Evolutionary conservation across 2,888 invertebrate genomes (phyloP).

Genomic region (Torymus tubicola): DNA sequence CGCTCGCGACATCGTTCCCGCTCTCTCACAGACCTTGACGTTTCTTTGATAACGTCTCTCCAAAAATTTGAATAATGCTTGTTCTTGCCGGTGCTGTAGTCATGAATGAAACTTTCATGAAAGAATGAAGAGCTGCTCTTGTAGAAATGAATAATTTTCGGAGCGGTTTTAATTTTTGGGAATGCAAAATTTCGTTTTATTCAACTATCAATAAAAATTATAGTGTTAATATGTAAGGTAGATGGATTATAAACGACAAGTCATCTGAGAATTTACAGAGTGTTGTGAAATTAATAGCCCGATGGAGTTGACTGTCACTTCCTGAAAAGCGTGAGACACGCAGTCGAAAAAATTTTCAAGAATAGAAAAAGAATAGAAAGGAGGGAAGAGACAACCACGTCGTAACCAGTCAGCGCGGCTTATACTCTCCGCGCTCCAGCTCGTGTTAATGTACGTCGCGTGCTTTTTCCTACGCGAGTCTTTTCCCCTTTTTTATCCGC

Average conservation of each 20-base stretch:
- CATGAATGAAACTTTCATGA: background rate
- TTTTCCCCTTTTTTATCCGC: constrained; percentile 17
- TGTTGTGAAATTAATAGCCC: too few species aligned
- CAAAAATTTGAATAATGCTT: constrained; percentile 18
- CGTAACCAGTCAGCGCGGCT: background rate
- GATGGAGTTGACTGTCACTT: too few species aligned
- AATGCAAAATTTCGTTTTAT: too few species aligned
- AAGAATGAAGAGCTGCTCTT: background rate
- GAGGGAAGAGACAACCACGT: background rate
- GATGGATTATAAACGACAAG: too few species aligned
- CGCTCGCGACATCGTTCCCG: background rate
- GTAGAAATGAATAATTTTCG: too few species aligned
- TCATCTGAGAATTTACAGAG: too few species aligned
- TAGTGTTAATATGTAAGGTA: too few species aligned
- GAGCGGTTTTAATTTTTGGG: too few species aligned
- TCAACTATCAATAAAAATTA: too few species aligned
- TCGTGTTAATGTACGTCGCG: constrained; percentile 18
- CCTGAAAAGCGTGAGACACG: too few species aligned
- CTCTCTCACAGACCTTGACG: background rate
- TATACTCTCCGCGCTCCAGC: background rate
- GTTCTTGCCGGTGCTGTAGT: too few species aligned
- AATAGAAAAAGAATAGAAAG: background rate
- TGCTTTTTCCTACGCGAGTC: constrained; percentile 15
- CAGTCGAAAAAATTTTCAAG: background rate
- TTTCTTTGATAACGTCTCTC: background rate